phyloP scores from a whole-genome alignment of 2,888 invertebrate species.

The Caenorhabditis plicata region DNA sequence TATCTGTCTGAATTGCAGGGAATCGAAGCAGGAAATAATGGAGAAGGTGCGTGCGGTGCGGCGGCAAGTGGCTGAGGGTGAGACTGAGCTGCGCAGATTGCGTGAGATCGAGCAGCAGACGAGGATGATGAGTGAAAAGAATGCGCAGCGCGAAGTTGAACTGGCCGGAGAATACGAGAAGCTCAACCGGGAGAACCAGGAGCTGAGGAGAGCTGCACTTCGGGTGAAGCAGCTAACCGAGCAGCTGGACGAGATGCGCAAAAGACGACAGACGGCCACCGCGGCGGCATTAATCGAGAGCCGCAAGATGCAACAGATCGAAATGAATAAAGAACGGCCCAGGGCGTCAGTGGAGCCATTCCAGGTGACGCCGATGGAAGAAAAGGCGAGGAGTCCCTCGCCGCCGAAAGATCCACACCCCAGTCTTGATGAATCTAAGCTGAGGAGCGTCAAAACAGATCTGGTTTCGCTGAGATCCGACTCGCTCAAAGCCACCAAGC shows the following conservation, averaged over 20 bases:
- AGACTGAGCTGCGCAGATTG: constrained; percentile 47
- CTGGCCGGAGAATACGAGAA: constrained; percentile 25
- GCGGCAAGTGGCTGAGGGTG: constrained; percentile 55
- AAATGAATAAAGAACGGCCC: constrained; percentile 44
- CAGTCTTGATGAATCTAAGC: constrained; percentile 36
- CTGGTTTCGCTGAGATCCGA: constrained; percentile 57
- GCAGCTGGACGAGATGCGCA: constrained; percentile 84
- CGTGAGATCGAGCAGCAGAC: constrained; percentile 44
- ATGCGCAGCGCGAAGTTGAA: constrained; percentile 25
- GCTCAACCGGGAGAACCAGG: constrained; percentile 33
- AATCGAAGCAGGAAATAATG: constrained; percentile 9
- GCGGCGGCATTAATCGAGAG: constrained; percentile 77
- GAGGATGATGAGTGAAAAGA: constrained; percentile 26
- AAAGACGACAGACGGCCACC: constrained; percentile 70
- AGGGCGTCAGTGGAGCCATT: constrained; percentile 64
- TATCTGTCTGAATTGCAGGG: neutral
- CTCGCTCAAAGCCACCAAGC: constrained; percentile 62
- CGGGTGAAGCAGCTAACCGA: constrained; percentile 90
- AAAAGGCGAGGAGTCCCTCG: constrained; percentile 26
- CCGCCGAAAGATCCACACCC: constrained; percentile 46
- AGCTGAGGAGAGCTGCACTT: constrained; percentile 81
- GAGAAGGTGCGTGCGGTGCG: constrained; percentile 35
- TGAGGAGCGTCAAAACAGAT: constrained; percentile 51
- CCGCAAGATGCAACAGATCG: constrained; percentile 48
- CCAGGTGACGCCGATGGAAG: constrained; percentile 36